A percentile compares a stretch with the other conserved stretches of the same genome.
Evolutionary conservation across 2,888 invertebrate species (phyloP).

Genomic region (Germaria angustata): DNA sequence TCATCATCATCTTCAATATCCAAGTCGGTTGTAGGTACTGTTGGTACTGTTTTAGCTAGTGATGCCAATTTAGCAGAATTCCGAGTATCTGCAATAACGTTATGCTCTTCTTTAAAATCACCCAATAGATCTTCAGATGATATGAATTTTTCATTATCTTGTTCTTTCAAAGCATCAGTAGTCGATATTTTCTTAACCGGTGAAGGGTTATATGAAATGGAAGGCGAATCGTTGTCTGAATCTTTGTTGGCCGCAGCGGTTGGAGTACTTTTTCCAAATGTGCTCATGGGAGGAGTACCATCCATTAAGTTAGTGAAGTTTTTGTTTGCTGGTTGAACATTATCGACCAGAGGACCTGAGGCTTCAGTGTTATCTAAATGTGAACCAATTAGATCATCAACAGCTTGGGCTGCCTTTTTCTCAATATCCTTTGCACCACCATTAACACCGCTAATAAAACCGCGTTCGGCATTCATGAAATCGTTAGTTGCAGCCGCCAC

Average conservation of each 20-base stretch:
- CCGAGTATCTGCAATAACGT: slow-evolving; percentile 70
- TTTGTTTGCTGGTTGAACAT: slow-evolving; percentile 48
- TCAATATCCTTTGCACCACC: slow-evolving; percentile 47
- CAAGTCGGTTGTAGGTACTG: slow-evolving; percentile 73
- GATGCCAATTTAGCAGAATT: slow-evolving; percentile 52
- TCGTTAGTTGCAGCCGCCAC: slow-evolving; percentile 74
- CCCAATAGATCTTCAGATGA: slow-evolving; percentile 79
- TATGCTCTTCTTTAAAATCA: slow-evolving; percentile 78
- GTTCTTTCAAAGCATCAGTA: slow-evolving; percentile 77
- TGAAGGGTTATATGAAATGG: slow-evolving; percentile 78
- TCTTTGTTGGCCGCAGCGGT: slow-evolving; percentile 72
- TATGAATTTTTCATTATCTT: slow-evolving; percentile 79
- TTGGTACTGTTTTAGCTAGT: slow-evolving; percentile 21
- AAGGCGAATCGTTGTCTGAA: slow-evolving; percentile 78
- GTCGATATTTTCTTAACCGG: slow-evolving; percentile 77
- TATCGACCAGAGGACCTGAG: slow-evolving; percentile 60
- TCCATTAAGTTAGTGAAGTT: slow-evolving; percentile 63
- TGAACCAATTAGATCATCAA: slow-evolving; percentile 58
- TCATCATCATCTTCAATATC: slow-evolving; percentile 72
- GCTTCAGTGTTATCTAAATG: slow-evolving; percentile 51
- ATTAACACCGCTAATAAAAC: slow-evolving; percentile 62
- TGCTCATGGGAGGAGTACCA: slow-evolving; percentile 66
- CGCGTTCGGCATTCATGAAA: slow-evolving; percentile 77
- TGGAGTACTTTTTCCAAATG: slow-evolving; percentile 59
- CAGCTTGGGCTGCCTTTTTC: slow-evolving; percentile 58